Evolutionary conservation across 1,140 invertebrate species (phyloP), one percentile per base, ranked within the genome.

Genomic region (Phenacoccus solenopsis): DNA sequence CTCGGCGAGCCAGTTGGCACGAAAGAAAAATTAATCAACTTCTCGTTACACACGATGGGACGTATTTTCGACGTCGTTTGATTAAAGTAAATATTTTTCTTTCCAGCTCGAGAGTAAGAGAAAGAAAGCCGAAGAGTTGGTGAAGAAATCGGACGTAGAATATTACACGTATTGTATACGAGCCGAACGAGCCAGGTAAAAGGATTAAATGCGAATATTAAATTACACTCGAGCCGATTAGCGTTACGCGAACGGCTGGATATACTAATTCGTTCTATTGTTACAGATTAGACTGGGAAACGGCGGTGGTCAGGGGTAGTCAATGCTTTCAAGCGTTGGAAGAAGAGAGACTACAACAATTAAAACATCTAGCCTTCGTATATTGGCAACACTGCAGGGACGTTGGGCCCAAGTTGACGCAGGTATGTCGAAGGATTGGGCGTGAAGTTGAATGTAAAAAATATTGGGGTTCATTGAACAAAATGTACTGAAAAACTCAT

Each of bases 161-260:
- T 98, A 96, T 79, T 96, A 95, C 76, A 93, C 91, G 71, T 84
- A 90, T 20, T 94, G 92, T 77, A 86, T 95, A 38, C 85, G 91
- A 73, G 89, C 93, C 9, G 94, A 97, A 79, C 82, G 92, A 76
- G 87, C 93, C 13, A 86, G 89, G 84, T 90, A 82, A 76, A 70
- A 25, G 13, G 38, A 49, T 3, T 49, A 49, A 49, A 49, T 9
- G 12, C 38, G 38, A 10, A n/a, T 3, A 49, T 32, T 5, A 49
- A 49, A 49, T 49, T 49, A 32, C 13, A 32, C 30, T 49, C 68
- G 49, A 28, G 12, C 3, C 13, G 9, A 10, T 16, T 16, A 27
- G 20, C 22, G 7, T 3, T 0, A 27, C 25, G 24, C 4, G n/a
- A 3, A 59, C 5, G 5, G 24, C 24, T 59, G n/a, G n/a, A 38